Conservation (phyloP, 2,888 invertebrate genomes). For the Dromius quadrimaculatus region DNA sequence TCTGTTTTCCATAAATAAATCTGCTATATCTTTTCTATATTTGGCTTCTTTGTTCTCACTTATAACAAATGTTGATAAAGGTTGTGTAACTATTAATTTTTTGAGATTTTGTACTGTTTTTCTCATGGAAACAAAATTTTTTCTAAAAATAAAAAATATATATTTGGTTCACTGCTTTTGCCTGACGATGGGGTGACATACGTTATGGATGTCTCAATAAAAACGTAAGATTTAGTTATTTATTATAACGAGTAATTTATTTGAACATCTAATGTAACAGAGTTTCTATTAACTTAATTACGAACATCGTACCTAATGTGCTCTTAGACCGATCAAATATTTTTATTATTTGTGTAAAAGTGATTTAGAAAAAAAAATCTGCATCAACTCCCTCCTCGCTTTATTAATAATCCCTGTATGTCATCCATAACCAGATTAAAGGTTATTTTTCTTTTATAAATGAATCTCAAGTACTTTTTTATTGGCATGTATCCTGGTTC, state of each 20-base stretch:
- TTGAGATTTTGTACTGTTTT: constrained; percentile 60
- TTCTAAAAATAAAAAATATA: constrained; percentile 6
- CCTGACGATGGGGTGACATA: too few species aligned
- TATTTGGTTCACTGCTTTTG: background rate
- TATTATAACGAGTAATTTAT: too few species aligned
- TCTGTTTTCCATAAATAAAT: constrained; percentile 58
- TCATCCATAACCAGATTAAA: too few species aligned
- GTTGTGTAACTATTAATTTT: constrained; percentile 57
- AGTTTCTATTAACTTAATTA: too few species aligned
- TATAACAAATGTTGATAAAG: constrained; percentile 59
- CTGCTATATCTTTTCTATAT: constrained; percentile 56
- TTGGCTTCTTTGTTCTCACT: constrained; percentile 57
- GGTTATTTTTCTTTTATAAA: too few species aligned
- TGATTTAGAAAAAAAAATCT: background rate
- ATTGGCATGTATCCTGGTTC: constrained; percentile 22
- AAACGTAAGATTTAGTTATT: too few species aligned
- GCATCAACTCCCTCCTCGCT: too few species aligned
- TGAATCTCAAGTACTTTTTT: constrained; percentile 15
- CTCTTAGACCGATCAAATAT: too few species aligned
- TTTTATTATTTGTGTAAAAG: background rate
- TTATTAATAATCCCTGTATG: too few species aligned
- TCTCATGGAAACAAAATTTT: constrained; percentile 39
- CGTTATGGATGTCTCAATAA: too few species aligned
- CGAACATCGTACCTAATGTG: too few species aligned
- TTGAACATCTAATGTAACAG: too few species aligned